These are phyloP conservation scores for Drosophila meridiana DNA, from an alignment of 2,888 invertebrate species.

Conservation along the genomic window DNA sequence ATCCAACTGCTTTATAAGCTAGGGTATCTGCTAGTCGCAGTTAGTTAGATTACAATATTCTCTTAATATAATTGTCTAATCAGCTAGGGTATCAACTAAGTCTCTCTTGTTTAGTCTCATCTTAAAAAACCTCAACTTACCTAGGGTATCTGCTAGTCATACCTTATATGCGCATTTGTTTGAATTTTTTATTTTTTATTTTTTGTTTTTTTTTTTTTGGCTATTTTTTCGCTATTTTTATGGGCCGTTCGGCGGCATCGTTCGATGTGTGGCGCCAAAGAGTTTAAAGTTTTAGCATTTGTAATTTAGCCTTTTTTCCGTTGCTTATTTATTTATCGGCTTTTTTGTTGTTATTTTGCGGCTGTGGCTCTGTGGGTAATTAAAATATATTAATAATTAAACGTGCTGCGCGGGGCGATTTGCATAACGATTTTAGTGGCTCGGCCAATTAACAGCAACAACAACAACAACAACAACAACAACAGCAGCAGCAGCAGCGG, in stretches of 20 bases:
- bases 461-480: conserved; percentile 20
- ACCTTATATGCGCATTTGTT: not conserved
- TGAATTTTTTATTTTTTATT: conserved; percentile 4
- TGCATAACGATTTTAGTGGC: conserved; percentile 52
- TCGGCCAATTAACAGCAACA: conserved; percentile 62
- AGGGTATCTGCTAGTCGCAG: conserved; percentile 9
- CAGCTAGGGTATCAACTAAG: not conserved
- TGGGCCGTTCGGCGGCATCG: conserved; percentile 41
- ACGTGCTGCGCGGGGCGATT: conserved; percentile 55
- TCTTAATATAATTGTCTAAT: too few species aligned
- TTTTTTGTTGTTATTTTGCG: conserved; percentile 7
- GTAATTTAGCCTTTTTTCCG: conserved; percentile 55
- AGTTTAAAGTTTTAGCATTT: conserved; percentile 75
- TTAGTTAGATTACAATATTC: too few species aligned
- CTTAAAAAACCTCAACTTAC: not conserved
- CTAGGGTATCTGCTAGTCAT: conserved; percentile 7
- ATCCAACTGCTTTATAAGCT: not conserved
- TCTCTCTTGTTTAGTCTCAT: not conserved
- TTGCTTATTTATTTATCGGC: conserved; percentile 14
- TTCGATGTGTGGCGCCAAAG: conserved; percentile 75
- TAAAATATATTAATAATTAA: conserved; percentile 80
- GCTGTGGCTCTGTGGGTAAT: conserved; percentile 47
- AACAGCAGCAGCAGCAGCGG: conserved; percentile 16
- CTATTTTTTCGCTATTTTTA: conserved; percentile 42
- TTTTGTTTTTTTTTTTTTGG: conserved; percentile 13